A percentile compares a stretch with the other conserved stretches of the same genome.
These are phyloP conservation scores for Dermatemys mawii DNA, from an alignment of 2,113 vertebrate genomes.

Conservation along the genomic window DNA sequence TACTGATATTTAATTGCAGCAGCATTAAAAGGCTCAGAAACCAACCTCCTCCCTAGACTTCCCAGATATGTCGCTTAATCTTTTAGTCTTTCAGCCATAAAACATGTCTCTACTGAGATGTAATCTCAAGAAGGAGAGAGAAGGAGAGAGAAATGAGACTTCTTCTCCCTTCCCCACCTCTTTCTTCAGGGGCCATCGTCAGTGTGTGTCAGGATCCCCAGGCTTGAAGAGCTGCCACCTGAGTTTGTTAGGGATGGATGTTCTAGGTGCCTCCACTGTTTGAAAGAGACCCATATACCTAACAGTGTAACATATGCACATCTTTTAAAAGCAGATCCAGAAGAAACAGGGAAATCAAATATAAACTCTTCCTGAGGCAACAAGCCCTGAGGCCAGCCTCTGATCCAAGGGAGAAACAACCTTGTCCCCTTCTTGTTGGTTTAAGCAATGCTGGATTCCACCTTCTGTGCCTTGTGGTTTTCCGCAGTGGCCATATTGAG, in stretches of 20 bases:
- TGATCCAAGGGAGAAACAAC: too few relatives aligned
- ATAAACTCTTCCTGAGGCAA: background rate
- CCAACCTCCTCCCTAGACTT: background rate
- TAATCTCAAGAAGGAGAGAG: slow-evolving; percentile 59
- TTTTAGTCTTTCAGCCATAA: slow-evolving; percentile 37
- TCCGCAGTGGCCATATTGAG: too few relatives aligned
- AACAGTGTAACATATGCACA: background rate
- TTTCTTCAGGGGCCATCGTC: background rate
- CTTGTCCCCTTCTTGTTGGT: too few relatives aligned
- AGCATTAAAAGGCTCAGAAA: background rate
- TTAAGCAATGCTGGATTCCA: too few relatives aligned
- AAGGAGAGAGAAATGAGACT: too few relatives aligned
- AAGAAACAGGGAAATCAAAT: background rate
- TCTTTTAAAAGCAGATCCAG: background rate
- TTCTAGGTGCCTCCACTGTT: background rate
- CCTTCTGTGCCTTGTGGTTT: too few relatives aligned
- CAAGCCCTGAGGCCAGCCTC: too few relatives aligned
- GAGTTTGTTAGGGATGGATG: background rate
- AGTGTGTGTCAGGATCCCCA: background rate
- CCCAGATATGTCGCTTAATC: slow-evolving; percentile 15
- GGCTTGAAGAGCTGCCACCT: background rate
- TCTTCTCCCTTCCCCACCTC: background rate
- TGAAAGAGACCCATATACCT: background rate
- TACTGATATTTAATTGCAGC: background rate
- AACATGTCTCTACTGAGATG: slow-evolving; percentile 40